Evolutionary conservation across 2,113 vertebrate genomes (phyloP).

Genomic region (Campylomormyrus numenius): DNA sequence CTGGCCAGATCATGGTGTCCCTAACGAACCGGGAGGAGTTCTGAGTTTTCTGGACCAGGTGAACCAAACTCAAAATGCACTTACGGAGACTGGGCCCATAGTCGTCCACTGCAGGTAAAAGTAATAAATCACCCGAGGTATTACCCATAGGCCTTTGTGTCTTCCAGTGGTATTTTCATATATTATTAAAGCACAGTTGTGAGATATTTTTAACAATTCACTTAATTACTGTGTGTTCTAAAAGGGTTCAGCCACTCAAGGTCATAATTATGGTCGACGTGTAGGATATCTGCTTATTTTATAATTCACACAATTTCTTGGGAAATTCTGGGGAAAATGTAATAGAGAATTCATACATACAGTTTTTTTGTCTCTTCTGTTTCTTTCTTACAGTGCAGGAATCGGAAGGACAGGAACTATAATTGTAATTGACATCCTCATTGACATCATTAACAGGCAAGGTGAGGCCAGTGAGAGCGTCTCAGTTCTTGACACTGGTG

Average conservation of each 20-base stretch:
- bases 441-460: slow-evolving; percentile 71
- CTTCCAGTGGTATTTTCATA: background rate
- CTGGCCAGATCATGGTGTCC: slow-evolving; percentile 82
- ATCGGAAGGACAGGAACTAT: slow-evolving; percentile 91
- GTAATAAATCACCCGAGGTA: background rate
- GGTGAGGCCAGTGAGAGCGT: slow-evolving; percentile 42
- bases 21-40: slow-evolving; percentile 72
- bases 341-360: background rate
- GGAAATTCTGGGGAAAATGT: background rate
- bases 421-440: slow-evolving; percentile 84
- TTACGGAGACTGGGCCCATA: slow-evolving; percentile 83
- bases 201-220: background rate
- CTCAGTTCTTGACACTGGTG: background rate
- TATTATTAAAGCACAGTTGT: background rate
- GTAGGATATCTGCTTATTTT: background rate
- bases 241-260: background rate
- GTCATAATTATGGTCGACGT: background rate
- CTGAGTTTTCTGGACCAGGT: slow-evolving; percentile 78
- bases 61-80: slow-evolving; percentile 64
- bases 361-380: background rate
- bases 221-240: background rate
- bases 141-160: background rate
- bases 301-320: background rate
- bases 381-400: slow-evolving; percentile 63
- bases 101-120: slow-evolving; percentile 92